Conservation (phyloP, 1,140 invertebrate species). For the Eupeodes corollae region DNA sequence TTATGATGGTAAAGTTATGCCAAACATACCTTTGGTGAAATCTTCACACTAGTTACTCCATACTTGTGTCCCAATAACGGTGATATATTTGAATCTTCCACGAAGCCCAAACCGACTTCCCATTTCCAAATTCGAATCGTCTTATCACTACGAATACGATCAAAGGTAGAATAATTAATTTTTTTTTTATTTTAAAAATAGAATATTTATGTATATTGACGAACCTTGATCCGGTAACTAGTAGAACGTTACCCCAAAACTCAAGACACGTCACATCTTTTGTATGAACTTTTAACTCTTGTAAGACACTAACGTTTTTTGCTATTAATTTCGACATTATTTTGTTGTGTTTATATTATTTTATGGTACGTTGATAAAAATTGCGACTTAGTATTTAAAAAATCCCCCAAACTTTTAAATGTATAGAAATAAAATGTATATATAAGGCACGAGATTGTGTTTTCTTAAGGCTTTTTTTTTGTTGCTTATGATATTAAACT, state of each 20-base stretch:
- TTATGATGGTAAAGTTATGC: no score
- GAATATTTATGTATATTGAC: background rate
- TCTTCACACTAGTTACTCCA: slow-evolving; percentile 51
- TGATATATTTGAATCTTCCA: slow-evolving; percentile 42
- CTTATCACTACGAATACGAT: slow-evolving; percentile 45
- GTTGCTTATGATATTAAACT: no score
- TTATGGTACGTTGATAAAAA: no score
- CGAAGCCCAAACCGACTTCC: slow-evolving; percentile 44
- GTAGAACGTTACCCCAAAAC: slow-evolving; percentile 46
- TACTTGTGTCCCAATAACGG: slow-evolving; percentile 54
- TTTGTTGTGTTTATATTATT: no score
- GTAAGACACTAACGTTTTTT: slow-evolving; percentile 37
- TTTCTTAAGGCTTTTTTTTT: no score
- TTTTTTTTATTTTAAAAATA: slow-evolving; percentile 1
- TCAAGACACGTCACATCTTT: slow-evolving; percentile 56
- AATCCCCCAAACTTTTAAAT: no score
- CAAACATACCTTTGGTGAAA: slow-evolving; percentile 44
- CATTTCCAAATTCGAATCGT: slow-evolving; percentile 52
- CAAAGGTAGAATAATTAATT: background rate
- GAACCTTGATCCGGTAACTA: slow-evolving; percentile 53
- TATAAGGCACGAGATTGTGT: no score
- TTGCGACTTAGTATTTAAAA: no score
- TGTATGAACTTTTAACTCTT: slow-evolving; percentile 44
- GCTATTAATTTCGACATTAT: slow-evolving; percentile 13
- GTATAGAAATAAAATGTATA: no score